These are phyloP conservation scores for Sus scrofa DNA, from an alignment of 2,113 vertebrate species.

Conservation along the genomic window T2T-Sscrofa CM000824.6:79176501-79177000, in stretches of 20 bases:
- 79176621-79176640: not conserved
- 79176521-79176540: not conserved
- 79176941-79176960: not conserved
- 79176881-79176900: no score
- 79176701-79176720: not conserved
- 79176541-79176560: no score
- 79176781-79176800: not conserved
- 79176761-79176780: not conserved
- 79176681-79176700: not conserved
- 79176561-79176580: not conserved
- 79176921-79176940: not conserved
- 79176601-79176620: not conserved
- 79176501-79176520: not conserved
- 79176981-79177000: accelerated
- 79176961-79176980: not conserved
- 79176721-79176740: not conserved
- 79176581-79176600: not conserved
- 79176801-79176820: no score
- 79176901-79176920: no score
- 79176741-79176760: not conserved
- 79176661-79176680: not conserved
- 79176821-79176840: no score
- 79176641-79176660: not conserved
- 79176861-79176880: no score
- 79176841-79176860: no score